These are phyloP conservation scores for Sycobia sp. DNA, from an alignment of 1,140 invertebrate genomes.

Conservation along the genomic window DNA sequence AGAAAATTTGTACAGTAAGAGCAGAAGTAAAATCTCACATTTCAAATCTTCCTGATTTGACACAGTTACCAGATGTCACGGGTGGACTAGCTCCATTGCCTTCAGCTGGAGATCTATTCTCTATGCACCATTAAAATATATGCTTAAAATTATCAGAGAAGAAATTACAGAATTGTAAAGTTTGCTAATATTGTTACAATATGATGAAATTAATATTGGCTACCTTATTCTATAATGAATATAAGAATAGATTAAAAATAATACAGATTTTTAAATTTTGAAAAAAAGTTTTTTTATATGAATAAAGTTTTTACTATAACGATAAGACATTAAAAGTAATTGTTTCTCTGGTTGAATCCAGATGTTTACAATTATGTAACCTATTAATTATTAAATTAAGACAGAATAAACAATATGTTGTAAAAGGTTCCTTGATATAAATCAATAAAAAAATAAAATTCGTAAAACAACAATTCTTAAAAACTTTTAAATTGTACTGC, in stretches of 20 bases:
- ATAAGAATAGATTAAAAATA: conserved; percentile 4
- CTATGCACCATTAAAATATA: conserved; percentile 57
- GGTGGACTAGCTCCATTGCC: conserved; percentile 89
- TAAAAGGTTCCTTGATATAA: neutral
- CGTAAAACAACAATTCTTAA: too few species aligned
- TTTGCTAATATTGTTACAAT: too few species aligned
- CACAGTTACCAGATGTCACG: conserved; percentile 86
- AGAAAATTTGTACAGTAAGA: conserved; percentile 81
- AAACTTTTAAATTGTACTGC: too few species aligned
- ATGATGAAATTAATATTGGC: neutral
- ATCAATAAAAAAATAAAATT: neutral
- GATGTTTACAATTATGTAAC: neutral
- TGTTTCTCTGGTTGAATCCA: conserved; percentile 9
- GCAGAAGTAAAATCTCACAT: conserved; percentile 90
- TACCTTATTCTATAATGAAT: neutral
- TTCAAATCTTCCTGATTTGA: conserved; percentile 90
- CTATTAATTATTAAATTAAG: neutral
- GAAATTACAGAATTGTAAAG: conserved; percentile 13
- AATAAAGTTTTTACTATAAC: conserved; percentile 14
- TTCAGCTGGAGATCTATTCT: conserved; percentile 92
- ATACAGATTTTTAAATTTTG: neutral
- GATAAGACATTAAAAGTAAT: conserved; percentile 1
- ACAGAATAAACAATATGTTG: neutral
- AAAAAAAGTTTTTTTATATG: conserved; percentile 1
- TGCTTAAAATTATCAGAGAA: neutral